Percentiles rank a stretch among this genome's conserved stretches.
phyloP scores from a whole-genome alignment of 2,113 vertebrate genomes.

The Saguinus imperator region DNA sequence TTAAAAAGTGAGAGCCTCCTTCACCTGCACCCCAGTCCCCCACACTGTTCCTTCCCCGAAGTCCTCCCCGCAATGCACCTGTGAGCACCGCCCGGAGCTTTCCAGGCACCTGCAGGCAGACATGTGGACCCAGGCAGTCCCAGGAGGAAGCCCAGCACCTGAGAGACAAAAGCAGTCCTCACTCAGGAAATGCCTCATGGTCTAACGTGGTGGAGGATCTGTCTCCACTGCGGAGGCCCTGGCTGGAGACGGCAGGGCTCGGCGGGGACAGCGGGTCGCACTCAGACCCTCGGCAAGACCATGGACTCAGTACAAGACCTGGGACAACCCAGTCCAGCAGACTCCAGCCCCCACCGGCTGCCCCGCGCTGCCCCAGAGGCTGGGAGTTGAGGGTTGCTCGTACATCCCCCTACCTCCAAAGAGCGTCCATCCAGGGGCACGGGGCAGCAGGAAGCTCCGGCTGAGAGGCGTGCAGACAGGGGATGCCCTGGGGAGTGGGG shows the following conservation, averaged over 20 bases:
- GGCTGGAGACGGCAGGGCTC: too few species aligned
- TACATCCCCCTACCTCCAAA: rapidly evolving
- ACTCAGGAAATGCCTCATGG: too few species aligned
- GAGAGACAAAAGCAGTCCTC: too few species aligned
- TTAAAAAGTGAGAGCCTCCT: rapidly evolving
- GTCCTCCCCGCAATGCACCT: rapidly evolving
- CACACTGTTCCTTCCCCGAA: neutral
- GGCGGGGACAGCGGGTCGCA: too few species aligned
- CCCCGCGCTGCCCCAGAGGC: rapidly evolving
- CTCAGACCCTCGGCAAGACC: rapidly evolving
- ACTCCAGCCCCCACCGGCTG: neutral
- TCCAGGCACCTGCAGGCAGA: neutral
- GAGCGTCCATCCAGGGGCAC: neutral
- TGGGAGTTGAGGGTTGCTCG: rapidly evolving
- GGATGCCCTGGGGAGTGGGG: rapidly evolving
- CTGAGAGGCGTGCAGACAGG: rapidly evolving
- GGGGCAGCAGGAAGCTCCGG: neutral
- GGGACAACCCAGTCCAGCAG: neutral
- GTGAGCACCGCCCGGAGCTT: neutral
- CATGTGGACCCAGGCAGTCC: rapidly evolving
- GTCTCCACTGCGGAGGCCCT: rapidly evolving
- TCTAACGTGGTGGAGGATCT: neutral
- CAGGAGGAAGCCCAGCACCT: neutral
- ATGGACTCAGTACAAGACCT: rapidly evolving
- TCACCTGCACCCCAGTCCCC: too few species aligned